Evolutionary conservation across 1,140 invertebrate species (phyloP).

Genomic region (Trichonephila clavata): DNA sequence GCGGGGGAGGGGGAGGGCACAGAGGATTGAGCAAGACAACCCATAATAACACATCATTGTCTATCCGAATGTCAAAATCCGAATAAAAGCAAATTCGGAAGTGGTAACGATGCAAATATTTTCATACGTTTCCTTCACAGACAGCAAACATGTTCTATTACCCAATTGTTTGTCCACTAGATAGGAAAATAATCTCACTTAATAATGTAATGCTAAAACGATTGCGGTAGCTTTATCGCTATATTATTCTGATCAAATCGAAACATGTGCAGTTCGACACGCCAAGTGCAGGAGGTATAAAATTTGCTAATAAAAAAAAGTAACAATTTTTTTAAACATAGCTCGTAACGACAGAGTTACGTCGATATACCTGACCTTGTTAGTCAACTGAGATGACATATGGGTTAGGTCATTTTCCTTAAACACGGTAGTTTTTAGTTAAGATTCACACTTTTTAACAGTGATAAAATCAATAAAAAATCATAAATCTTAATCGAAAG

Average conservation of each 20-base stretch:
- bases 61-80: neutral
- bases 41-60: neutral
- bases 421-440: neutral
- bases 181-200: constrained; percentile 6
- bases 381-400: neutral
- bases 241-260: neutral
- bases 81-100: neutral
- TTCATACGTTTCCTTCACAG: neutral
- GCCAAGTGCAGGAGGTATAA: neutral
- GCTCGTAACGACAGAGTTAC: neutral
- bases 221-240: neutral
- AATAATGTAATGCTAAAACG: constrained; percentile 10
- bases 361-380: constrained; percentile 10
- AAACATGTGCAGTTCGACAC: neutral
- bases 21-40: neutral
- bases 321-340: neutral
- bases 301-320: neutral
- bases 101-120: neutral
- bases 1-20: neutral
- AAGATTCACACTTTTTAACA: neutral
- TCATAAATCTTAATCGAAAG: neutral
- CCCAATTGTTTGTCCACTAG: neutral
- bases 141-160: neutral
- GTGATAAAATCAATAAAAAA: neutral
- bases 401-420: neutral